These are phyloP conservation scores for Drosophila busckii DNA, from an alignment of 1,140 invertebrate genomes.

Conservation along the genomic window DNA sequence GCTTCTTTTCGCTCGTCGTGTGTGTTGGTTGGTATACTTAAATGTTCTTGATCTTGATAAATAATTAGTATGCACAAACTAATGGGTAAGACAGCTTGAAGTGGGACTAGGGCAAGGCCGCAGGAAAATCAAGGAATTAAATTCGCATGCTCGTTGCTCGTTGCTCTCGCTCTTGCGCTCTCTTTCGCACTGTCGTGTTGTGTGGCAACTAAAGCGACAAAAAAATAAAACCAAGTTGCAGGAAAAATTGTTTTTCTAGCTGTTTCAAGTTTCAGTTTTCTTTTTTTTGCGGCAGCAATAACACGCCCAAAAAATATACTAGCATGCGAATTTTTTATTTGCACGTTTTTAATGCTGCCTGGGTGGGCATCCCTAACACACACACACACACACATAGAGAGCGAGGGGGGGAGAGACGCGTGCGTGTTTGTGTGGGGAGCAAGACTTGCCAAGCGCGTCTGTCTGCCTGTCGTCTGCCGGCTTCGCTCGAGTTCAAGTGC, in stretches of 20 bases:
- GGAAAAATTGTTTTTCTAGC: constrained; percentile 65
- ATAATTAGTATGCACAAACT: no score
- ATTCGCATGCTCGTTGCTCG: constrained; percentile 53
- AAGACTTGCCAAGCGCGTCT: constrained; percentile 23
- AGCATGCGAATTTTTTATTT: constrained; percentile 40
- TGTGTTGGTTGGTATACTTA: no score
- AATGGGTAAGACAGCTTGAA: constrained; percentile 26
- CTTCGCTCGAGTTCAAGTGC: constrained; percentile 28
- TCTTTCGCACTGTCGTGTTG: no score
- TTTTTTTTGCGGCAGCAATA: constrained; percentile 11
- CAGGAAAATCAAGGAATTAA: constrained; percentile 58
- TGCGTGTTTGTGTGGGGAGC: constrained; percentile 18
- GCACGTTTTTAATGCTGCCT: constrained; percentile 47
- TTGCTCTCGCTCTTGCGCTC: no score
- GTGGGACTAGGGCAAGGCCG: constrained; percentile 69
- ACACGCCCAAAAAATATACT: constrained; percentile 30
- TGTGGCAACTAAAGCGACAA: no score
- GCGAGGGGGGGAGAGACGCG: no score
- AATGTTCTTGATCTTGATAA: no score
- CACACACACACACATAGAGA: constrained; percentile 23
- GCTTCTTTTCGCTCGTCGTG: no score
- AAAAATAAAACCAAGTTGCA: constrained; percentile 44
- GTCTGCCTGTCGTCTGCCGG: constrained; percentile 40
- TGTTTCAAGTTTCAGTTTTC: constrained; percentile 35
- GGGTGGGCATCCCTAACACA: constrained; percentile 4